phyloP scores from a whole-genome alignment of 2,113 vertebrate species.

The Toxotes chatareus region DNA sequence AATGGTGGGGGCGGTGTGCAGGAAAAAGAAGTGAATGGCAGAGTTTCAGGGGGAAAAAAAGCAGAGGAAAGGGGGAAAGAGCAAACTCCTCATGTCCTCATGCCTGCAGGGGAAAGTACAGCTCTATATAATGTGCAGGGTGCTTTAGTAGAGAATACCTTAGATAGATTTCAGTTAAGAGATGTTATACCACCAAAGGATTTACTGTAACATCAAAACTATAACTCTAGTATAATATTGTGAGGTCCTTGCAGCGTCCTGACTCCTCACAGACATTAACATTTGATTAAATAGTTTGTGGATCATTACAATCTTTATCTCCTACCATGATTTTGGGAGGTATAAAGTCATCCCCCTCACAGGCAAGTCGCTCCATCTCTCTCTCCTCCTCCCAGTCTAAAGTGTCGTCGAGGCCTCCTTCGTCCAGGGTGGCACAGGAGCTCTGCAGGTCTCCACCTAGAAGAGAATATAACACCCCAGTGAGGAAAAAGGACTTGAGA shows the following conservation, averaged over 20 bases:
- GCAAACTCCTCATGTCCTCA: not conserved
- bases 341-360: conserved; percentile 93
- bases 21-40: not conserved
- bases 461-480: conserved; percentile 13
- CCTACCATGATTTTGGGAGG: conserved; percentile 98
- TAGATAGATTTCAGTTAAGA: not conserved
- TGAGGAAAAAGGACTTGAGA: conserved; percentile 16
- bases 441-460: conserved; percentile 94
- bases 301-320: not conserved
- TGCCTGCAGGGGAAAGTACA: conserved; percentile 9
- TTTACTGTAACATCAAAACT: not conserved
- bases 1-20: not conserved
- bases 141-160: not conserved
- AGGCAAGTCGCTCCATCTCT: conserved; percentile 91
- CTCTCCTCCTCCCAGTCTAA: conserved; percentile 95
- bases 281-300: conserved; percentile 2
- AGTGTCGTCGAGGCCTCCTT: conserved; percentile 86
- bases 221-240: not conserved
- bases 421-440: conserved; percentile 88
- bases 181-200: not conserved
- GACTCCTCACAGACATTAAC: not conserved
- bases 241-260: not conserved
- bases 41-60: not conserved
- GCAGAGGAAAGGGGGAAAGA: not conserved
- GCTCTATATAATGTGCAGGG: not conserved